Evolutionary conservation across 2,888 invertebrate species (phyloP).

Genomic region (Opisthograptis luteolata): DNA sequence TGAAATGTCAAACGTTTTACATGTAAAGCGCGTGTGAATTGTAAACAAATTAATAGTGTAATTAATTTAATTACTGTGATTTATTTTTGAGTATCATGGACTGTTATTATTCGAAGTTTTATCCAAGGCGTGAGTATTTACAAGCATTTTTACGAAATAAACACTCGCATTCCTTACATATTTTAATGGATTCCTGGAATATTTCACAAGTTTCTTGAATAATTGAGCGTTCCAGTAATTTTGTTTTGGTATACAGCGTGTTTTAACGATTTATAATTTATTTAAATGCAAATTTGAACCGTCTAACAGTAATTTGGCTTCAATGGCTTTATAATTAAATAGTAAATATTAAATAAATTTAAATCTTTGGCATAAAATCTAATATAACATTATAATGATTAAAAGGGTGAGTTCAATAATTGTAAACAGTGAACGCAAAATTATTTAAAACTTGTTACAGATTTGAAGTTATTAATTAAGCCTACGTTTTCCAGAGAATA

Average conservation of each 20-base stretch:
- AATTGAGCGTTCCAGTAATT: not conserved
- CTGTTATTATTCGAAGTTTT: constrained; percentile 84
- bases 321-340: too few relatives aligned
- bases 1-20: constrained; percentile 82
- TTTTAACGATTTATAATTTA: not conserved
- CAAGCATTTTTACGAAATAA: constrained; percentile 67
- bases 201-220: constrained; percentile 20
- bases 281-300: not conserved
- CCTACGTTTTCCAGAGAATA: too few relatives aligned
- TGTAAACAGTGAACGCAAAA: too few relatives aligned
- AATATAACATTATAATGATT: too few relatives aligned
- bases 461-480: too few relatives aligned
- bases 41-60: constrained; percentile 80
- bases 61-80: constrained; percentile 74
- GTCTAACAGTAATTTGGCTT: not conserved
- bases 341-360: too few relatives aligned
- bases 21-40: constrained; percentile 78
- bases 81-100: constrained; percentile 69
- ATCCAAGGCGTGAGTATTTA: constrained; percentile 82
- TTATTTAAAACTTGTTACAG: too few relatives aligned
- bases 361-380: too few relatives aligned
- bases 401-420: too few relatives aligned
- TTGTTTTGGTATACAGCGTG: not conserved
- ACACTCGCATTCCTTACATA: constrained; percentile 77
- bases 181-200: constrained; percentile 64